Evolutionary conservation across 2,113 vertebrate species (phyloP), one percentile per base, ranked within the genome.

Genomic region (Gambusia holbrooki): DNA sequence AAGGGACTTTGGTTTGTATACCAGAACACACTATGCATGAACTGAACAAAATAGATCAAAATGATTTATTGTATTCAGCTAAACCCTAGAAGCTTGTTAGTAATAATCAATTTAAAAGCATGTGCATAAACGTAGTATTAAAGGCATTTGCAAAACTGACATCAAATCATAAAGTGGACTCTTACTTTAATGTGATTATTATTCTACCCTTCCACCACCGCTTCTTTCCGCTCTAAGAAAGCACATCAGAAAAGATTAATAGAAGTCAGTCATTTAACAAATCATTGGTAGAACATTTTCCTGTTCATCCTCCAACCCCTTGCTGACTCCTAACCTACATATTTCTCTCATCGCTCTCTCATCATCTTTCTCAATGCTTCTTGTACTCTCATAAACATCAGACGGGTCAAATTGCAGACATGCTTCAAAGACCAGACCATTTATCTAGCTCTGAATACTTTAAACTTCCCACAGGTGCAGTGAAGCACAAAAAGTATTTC

Each of bases 171-270:
- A 62, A 19, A 4, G 2, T 40, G 14, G 2, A 29, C 33, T 63
- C 27, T 62, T 62, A 12, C 8, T 62, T 72, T 72, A 12, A 8
- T 13, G 40, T 29, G 25, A 32, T 61, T 66, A 19, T 71, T 30
- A 67, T 86, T 83, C 51, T 77, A 73, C 69, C 25, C 60, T 40
- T 77, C 58, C 48, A 71, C 76, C 62, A 66, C 77, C 45, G 37
- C 74, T 77, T 9, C 33, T 76, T 45, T 66, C 70, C 67, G 71
- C 82, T 62, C 73, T 69, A 29, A 51, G 77, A 84, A 68, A 74
- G 35, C 85, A 79, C 79, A 83, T 90, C 87, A 84, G 76, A 45
- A 66, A 71, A 89, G 90, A 92, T 89, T 91, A 90, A 90, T 92
- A 81, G 85, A 83, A 85, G 76, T 66, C 80, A 81, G 82, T 83